Conservation (phyloP, 92 coral and sea anemone genomes). For the Zoanthus sansibaricus region DNA sequence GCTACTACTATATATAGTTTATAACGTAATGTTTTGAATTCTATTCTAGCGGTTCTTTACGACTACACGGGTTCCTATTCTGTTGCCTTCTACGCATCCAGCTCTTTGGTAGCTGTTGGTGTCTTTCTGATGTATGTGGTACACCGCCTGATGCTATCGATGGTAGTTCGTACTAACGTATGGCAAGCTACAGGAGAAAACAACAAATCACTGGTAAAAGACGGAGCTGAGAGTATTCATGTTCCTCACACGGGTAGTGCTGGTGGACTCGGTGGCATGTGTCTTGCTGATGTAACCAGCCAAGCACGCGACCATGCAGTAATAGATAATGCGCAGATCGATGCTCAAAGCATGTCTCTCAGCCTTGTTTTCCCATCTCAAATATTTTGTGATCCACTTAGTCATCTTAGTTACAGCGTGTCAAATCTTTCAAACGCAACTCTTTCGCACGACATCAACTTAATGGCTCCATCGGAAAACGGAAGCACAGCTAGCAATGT, state of each 20-base stretch:
- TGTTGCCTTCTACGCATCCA: conserved; percentile 63
- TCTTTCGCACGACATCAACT: conserved; percentile 19
- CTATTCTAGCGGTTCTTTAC: conserved; percentile 65
- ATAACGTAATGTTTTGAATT: not conserved
- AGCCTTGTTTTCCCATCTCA: conserved; percentile 17
- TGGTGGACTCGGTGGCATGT: conserved; percentile 31
- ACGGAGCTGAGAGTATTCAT: not conserved
- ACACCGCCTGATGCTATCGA: conserved; percentile 67
- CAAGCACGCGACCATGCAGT: conserved; percentile 5
- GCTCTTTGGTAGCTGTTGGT: conserved; percentile 64
- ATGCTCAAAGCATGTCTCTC: conserved; percentile 15
- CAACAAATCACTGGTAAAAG: not conserved
- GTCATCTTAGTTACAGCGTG: conserved; percentile 33
- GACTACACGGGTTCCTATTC: conserved; percentile 74
- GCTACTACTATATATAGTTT: too few species aligned
- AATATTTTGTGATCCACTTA: conserved; percentile 27
- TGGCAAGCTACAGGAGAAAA: conserved; percentile 18
- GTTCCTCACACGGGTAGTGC: not conserved
- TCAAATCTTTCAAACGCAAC: conserved; percentile 14
- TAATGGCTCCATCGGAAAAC: conserved; percentile 32
- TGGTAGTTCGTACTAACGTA: conserved; percentile 6
- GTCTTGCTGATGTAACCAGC: conserved; percentile 1
- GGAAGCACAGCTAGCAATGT: conserved; percentile 8
- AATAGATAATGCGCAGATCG: not conserved
- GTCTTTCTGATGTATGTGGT: conserved; percentile 73